These are phyloP conservation scores for Drosophila fulvimacula DNA, from an alignment of 2,888 invertebrate genomes.

Conservation along the genomic window DNA sequence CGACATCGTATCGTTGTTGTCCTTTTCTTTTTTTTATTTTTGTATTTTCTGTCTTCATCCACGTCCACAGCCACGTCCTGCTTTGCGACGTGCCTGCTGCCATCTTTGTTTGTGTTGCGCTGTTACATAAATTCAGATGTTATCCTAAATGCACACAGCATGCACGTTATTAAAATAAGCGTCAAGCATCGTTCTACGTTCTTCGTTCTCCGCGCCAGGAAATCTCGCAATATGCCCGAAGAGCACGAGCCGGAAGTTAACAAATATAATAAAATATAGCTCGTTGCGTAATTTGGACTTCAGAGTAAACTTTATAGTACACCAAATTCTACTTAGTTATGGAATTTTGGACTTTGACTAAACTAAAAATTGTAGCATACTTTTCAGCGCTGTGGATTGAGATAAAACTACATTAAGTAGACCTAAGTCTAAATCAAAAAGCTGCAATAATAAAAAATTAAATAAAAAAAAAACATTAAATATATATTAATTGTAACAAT, in stretches of 20 bases:
- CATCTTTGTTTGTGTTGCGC: constrained; percentile 70
- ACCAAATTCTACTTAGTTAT: not conserved
- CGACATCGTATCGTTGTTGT: constrained; percentile 25
- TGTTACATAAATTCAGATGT: constrained; percentile 82
- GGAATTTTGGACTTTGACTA: not conserved
- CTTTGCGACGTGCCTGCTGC: constrained; percentile 68
- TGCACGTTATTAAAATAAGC: constrained; percentile 79
- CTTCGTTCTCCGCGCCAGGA: constrained; percentile 17
- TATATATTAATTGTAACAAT: no score
- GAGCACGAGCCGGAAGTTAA: constrained; percentile 46
- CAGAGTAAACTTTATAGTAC: not conserved
- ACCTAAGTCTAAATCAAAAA: no score
- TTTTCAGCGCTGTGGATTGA: not conserved
- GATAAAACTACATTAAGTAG: no score
- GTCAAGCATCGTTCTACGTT: constrained; percentile 35
- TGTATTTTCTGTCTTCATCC: not conserved
- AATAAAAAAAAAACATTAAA: not conserved
- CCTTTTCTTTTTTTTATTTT: constrained; percentile 8
- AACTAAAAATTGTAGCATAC: constrained; percentile 4
- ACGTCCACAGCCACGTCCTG: constrained; percentile 28
- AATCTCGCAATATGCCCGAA: constrained; percentile 28
- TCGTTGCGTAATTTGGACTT: constrained; percentile 32
- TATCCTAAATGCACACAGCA: constrained; percentile 80
- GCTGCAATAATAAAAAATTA: no score
- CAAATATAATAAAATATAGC: constrained; percentile 58